These are phyloP conservation scores for Apodemus agrarius DNA, from an alignment of 2,797 vertebrate species.

Conservation along the genomic window DNA sequence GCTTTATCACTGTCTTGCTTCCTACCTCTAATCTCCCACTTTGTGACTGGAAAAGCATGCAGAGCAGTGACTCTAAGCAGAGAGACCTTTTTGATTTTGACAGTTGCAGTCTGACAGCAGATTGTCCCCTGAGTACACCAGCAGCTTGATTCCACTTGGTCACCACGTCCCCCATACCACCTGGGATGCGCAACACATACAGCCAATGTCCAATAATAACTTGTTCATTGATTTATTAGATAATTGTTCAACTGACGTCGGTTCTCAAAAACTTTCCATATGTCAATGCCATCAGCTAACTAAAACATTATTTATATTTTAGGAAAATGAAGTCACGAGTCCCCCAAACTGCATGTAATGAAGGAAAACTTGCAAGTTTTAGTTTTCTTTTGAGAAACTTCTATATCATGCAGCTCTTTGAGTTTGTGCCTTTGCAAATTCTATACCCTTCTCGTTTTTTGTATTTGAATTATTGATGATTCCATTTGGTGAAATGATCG, in stretches of 20 bases:
- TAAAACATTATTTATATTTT: conserved; percentile 38
- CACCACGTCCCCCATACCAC: background rate
- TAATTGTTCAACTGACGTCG: conserved; percentile 46
- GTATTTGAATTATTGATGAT: conserved; percentile 57
- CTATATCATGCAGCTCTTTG: conserved; percentile 7
- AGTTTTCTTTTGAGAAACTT: conserved; percentile 35
- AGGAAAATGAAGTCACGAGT: conserved; percentile 41
- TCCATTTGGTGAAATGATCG: background rate
- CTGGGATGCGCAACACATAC: background rate
- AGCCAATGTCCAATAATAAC: conserved; percentile 53
- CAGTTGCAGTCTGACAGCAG: conserved; percentile 18
- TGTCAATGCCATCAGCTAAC: conserved; percentile 38
- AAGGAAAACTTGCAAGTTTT: conserved; percentile 45
- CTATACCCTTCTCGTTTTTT: conserved; percentile 25
- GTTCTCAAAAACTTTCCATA: conserved; percentile 34
- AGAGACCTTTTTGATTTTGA: background rate
- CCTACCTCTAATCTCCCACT: background rate
- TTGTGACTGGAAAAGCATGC: background rate
- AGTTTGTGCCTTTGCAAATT: conserved; percentile 48
- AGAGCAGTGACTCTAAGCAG: conserved; percentile 9
- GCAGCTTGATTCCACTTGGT: background rate
- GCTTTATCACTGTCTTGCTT: background rate
- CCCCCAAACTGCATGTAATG: conserved; percentile 4
- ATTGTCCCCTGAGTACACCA: background rate
- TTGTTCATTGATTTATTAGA: conserved; percentile 59